These are phyloP conservation scores for Mesorhabditis sp. DNA, from an alignment of 2,888 invertebrate species.

Conservation along the genomic window DNA sequence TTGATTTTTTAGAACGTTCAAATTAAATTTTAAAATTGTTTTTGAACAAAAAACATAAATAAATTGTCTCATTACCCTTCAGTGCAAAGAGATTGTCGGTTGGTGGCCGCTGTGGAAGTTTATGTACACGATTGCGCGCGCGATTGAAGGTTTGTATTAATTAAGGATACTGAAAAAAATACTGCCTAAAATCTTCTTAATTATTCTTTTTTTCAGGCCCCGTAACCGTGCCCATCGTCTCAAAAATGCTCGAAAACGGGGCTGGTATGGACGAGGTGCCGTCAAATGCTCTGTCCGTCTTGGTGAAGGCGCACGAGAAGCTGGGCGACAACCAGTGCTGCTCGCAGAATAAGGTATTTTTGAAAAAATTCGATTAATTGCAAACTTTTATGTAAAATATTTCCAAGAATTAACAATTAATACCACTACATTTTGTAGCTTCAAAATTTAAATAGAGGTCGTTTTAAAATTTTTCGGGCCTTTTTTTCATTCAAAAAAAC, in stretches of 20 bases:
- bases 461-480: not conserved
- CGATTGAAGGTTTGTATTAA: conserved; percentile 7
- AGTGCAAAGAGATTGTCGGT: not conserved
- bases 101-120: conserved; percentile 12
- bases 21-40: no score
- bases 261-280: conserved; percentile 24
- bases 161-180: no score
- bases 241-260: conserved; percentile 21
- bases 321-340: conserved; percentile 24
- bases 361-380: no score
- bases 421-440: no score
- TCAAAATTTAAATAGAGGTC: no score
- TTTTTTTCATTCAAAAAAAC: conserved; percentile 1
- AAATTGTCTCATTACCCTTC: not conserved
- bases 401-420: no score
- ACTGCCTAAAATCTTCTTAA: no score
- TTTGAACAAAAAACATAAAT: not conserved
- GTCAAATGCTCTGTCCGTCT: conserved; percentile 23
- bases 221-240: conserved; percentile 7
- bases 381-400: no score
- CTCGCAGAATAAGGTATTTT: conserved; percentile 21
- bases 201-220: not conserved
- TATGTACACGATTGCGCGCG: conserved; percentile 9
- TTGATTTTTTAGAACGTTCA: no score
- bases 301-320: conserved; percentile 32